Evolutionary conservation across 2,888 invertebrate genomes (phyloP).

Genomic region (Volucella bombylans): DNA sequence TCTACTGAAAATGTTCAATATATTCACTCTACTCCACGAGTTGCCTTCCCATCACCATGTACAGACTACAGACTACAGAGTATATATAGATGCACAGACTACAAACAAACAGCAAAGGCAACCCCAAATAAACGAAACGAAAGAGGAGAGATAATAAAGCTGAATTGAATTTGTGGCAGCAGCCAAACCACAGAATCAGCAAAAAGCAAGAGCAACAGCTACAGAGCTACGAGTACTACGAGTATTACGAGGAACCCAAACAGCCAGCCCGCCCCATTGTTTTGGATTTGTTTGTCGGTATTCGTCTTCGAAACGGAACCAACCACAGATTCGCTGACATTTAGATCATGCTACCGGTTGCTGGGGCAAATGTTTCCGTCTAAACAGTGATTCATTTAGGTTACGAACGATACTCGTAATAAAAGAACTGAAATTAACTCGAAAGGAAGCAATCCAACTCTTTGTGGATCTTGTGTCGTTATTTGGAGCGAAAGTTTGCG

Average conservation of each 20-base stretch:
- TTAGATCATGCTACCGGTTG: constrained; percentile 69
- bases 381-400: constrained; percentile 60
- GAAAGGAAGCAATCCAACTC: constrained; percentile 6
- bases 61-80: no score
- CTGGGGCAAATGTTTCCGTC: constrained; percentile 56
- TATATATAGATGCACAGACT: no score
- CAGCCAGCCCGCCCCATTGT: constrained; percentile 19
- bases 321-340: constrained; percentile 71
- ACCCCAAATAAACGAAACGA: constrained; percentile 53
- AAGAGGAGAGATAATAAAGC: constrained; percentile 64
- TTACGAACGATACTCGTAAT: constrained; percentile 28
- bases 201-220: constrained; percentile 4
- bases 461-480: constrained; percentile 10
- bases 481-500: constrained; percentile 58
- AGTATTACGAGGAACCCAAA: no score
- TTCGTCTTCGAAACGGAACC: constrained; percentile 64
- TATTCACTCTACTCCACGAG: background rate
- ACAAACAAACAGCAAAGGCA: constrained; percentile 26
- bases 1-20: constrained; percentile 42
- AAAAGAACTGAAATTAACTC: constrained; percentile 32
- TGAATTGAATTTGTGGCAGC: constrained; percentile 61
- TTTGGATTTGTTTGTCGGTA: constrained; percentile 48
- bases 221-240: no score
- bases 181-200: background rate
- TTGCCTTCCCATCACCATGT: no score